Conservation (phyloP, 2,797 vertebrate genomes). For the Prionace glauca region DNA sequence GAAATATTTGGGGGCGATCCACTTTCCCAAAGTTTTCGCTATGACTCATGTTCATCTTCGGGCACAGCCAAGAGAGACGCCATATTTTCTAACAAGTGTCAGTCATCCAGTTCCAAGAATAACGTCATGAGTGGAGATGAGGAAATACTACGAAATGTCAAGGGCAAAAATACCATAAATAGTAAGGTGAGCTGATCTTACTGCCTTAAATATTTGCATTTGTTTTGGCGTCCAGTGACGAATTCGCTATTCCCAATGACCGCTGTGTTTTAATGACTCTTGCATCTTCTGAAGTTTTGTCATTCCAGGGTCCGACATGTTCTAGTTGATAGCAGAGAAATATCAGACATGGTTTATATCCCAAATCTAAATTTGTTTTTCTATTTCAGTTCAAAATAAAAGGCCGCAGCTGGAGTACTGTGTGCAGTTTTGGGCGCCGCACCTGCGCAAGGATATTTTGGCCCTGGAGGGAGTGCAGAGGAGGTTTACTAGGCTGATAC, state of each 20-base stretch:
- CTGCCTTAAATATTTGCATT: not conserved
- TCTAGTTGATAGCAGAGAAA: not conserved
- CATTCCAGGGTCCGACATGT: too few relatives aligned
- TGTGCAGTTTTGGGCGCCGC: too few relatives aligned
- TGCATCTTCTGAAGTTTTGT: too few relatives aligned
- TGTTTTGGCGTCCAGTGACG: not conserved
- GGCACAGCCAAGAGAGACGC: not conserved
- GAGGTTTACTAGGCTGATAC: too few relatives aligned
- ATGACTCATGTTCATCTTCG: not conserved
- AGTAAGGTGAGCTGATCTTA: not conserved
- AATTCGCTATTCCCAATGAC: too few relatives aligned
- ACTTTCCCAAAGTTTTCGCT: slow-evolving; percentile 3
- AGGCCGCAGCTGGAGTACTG: too few relatives aligned
- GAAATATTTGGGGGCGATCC: not conserved
- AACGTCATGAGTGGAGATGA: not conserved
- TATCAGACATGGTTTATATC: not conserved
- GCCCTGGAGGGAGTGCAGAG: too few relatives aligned
- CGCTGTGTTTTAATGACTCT: too few relatives aligned
- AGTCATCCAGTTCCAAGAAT: not conserved
- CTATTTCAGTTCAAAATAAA: too few relatives aligned
- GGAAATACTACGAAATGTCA: not conserved
- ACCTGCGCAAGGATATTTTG: too few relatives aligned
- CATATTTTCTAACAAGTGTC: not conserved
- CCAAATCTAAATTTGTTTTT: not conserved
- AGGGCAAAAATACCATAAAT: not conserved